These are phyloP conservation scores for Arenaria interpres DNA, from an alignment of 2,113 vertebrate species.

Conservation along the genomic window DNA sequence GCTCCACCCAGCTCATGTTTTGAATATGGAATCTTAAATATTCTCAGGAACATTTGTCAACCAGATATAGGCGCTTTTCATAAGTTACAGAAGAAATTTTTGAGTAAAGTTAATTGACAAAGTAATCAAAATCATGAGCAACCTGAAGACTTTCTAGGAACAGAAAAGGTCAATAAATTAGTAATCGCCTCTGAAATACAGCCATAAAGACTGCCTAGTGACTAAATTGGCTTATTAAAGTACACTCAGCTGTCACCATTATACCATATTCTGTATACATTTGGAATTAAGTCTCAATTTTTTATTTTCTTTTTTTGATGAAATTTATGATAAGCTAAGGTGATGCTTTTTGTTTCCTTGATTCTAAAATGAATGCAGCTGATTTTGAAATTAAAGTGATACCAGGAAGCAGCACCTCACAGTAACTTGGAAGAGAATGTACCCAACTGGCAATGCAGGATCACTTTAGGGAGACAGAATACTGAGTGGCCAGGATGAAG, in stretches of 20 bases:
- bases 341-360: neutral
- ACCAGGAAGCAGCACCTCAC: neutral
- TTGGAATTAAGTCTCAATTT: neutral
- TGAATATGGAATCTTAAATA: neutral
- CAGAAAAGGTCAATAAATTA: constrained; percentile 14
- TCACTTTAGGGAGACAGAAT: neutral
- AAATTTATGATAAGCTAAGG: neutral
- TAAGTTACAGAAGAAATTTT: neutral
- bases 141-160: constrained; percentile 4
- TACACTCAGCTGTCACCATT: neutral
- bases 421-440: neutral
- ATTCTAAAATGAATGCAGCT: neutral
- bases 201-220: neutral
- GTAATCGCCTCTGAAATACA: neutral
- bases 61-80: neutral
- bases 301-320: neutral
- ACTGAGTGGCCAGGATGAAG: neutral
- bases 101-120: neutral
- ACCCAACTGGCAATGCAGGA: neutral
- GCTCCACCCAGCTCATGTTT: neutral
- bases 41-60: neutral
- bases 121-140: neutral
- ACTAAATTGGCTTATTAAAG: constrained; percentile 7
- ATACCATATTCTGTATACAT: neutral
- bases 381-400: neutral